Base-by-base conservation (phyloP, 2,888 invertebrate genomes). In the Spodoptera littoralis region DNA sequence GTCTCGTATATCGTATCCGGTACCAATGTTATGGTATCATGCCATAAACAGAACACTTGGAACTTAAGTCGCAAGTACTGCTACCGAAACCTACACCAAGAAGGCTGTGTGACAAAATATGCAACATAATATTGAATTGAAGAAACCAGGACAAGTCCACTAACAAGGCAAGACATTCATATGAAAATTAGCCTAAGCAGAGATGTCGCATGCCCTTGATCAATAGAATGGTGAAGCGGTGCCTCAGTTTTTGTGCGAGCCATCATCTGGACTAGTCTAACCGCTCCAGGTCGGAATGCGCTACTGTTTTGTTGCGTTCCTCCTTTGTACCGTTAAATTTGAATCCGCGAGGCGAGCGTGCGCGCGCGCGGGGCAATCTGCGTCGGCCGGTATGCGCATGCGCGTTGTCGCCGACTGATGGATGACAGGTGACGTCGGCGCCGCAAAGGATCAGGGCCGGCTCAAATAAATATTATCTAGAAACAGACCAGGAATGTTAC, bases 321-420 rank as follows among this genome's bases (percentile, higher is more conserved):
- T 61, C 62, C 76, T 81, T 78, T 79, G 87, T 93, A 89, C 94
- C 94, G 94, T 93, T 93, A 92, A 89, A 90, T 92, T 92, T 93
- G 90, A 92, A 93, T 93, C 88, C 84, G 88, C 83, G 71, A 70
- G 69, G 80, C 60, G 70, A 65, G 60, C 53, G 75, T 47, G 75
- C 66, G 79, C 75, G 81, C 80, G 83, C 70, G 82, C 79, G 73
- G 70, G 65, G 63, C 63, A 65, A 73, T 77, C 78, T 69, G 82
- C 80, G 83, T 63, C 77, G 81, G 78, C 75, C 80, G 87, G 88
- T 82, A 85, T 90, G 89, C 90, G 89, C 91, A 89, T 88, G 92
- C 92, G 92, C 91, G 90, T 88, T 84, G 90, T 88, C 89, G 85
- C 91, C 86, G 95, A 94, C 93, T 94, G 95, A 95, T 93, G 95